Conservation (phyloP, 2,888 invertebrate species). For the Andricus curvator region DNA sequence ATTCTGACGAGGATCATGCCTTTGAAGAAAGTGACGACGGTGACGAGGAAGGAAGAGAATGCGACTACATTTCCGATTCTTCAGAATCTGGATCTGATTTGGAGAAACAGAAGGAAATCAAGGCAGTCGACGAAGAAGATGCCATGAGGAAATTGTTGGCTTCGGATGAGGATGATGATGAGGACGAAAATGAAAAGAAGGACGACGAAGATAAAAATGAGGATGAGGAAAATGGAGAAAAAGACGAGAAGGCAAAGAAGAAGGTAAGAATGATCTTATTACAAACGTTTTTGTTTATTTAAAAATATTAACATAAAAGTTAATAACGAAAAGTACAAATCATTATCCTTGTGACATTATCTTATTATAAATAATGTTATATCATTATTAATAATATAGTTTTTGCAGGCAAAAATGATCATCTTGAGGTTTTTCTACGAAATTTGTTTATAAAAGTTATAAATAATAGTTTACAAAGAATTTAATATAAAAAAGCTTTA, state of each 20-base stretch:
- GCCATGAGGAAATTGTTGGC: conserved; percentile 91
- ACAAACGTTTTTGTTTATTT: background rate
- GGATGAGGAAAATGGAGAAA: conserved; percentile 83
- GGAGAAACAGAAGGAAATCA: conserved; percentile 86
- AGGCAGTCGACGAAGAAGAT: conserved; percentile 94
- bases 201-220: conserved; percentile 86
- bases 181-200: conserved; percentile 88
- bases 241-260: conserved; percentile 78
- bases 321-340: too few species aligned
- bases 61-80: conserved; percentile 95
- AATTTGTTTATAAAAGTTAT: too few species aligned
- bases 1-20: conserved; percentile 87
- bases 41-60: conserved; percentile 96
- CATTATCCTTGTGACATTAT: too few species aligned
- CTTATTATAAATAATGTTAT: too few species aligned
- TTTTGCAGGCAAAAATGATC: too few species aligned
- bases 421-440: too few species aligned
- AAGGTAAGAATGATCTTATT: background rate
- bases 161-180: conserved; percentile 93
- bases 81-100: conserved; percentile 88
- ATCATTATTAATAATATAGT: too few species aligned
- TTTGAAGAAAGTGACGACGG: conserved; percentile 98
- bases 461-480: too few species aligned
- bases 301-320: too few species aligned
- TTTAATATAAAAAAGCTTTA: too few species aligned